Evolutionary conservation across 1,140 invertebrate species (phyloP).

Genomic region (Pseudomyrmex gracilis): DNA sequence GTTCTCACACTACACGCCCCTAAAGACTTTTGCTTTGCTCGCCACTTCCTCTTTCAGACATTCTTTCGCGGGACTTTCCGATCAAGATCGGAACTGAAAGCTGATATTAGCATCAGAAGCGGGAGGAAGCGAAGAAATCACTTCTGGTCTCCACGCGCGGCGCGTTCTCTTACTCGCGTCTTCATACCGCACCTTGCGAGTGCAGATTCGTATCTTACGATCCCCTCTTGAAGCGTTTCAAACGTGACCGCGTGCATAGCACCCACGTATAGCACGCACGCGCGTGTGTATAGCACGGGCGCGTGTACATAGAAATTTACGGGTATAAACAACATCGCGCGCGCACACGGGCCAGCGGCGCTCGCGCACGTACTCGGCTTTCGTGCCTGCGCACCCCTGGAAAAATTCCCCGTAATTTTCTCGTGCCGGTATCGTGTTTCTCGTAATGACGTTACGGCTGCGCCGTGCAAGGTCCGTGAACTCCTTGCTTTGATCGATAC

Average conservation of each 20-base stretch:
- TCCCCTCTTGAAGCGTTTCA: constrained; percentile 55
- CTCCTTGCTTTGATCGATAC: constrained; percentile 65
- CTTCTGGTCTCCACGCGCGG: constrained; percentile 53
- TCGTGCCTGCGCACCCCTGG: constrained; percentile 54
- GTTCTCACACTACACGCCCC: background rate
- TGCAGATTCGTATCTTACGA: constrained; percentile 64
- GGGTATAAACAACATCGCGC: constrained; percentile 27
- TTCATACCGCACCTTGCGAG: constrained; percentile 7
- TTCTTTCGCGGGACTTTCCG: constrained; percentile 42
- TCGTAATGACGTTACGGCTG: constrained; percentile 71
- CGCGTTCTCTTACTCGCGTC: constrained; percentile 16
- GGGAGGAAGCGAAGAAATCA: constrained; percentile 56
- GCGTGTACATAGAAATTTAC: constrained; percentile 53
- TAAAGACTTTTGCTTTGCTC: background rate
- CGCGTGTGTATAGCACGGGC: constrained; percentile 31
- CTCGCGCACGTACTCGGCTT: constrained; percentile 45
- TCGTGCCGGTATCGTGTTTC: constrained; percentile 66
- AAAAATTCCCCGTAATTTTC: constrained; percentile 70
- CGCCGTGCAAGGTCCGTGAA: constrained; percentile 59
- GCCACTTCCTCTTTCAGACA: constrained; percentile 29
- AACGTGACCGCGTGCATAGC: constrained; percentile 62
- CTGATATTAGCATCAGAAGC: constrained; percentile 44
- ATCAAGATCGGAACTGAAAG: constrained; percentile 60
- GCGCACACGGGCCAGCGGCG: constrained; percentile 15
- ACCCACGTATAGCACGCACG: constrained; percentile 53